Base-by-base conservation (phyloP, 2,888 invertebrate species). In the Nomada ruficornis region DNA sequence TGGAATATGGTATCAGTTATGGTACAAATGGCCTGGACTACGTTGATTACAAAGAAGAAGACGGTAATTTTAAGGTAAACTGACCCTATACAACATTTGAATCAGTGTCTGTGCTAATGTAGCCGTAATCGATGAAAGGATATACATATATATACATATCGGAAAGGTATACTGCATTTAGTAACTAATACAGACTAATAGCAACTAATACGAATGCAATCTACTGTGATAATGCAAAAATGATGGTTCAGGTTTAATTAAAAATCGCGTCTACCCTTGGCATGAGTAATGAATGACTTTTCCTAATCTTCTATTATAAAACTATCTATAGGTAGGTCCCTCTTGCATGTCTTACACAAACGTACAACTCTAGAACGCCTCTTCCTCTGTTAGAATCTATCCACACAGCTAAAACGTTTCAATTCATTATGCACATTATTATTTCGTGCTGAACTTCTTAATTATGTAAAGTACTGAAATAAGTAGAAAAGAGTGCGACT, bases 1-100 rank as follows among this genome's bases (percentile, higher is more conserved):
- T 97, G 94, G 98, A 99, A 94, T 99, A 97, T 94, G 96, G 97
- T 93, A 96, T 99, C 92, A 97, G 98, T 94, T 99, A 98, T 94
- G 98, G 98, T 86, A 97, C 97, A 90, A 98, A 98, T 92, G 98
- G 98, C 84, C 96, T 97, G 91, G 98, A 98, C 94, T 98, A 97
- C 94, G 96, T 97, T 79, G 97, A 97, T 93, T 98, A 97, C 94
- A 98, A 98, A 95, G 98, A 98, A 88, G 96, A 97, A 69, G 97
- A 98, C 91, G 98, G 98, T 88, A 97, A 98, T 94, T 95, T 96
- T 85, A 98, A 98, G 98, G 98, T 98, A 96, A 96, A 84, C 69
- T 59, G 63, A 63, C 63, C 70, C 29, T 55, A 50, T 73, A 65
- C 52, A 70, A 72, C 36, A 57, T 77, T 77, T 59, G 55, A 63